Evolutionary conservation across 1,140 invertebrate species (phyloP).

Genomic region (Zophobas morio): DNA sequence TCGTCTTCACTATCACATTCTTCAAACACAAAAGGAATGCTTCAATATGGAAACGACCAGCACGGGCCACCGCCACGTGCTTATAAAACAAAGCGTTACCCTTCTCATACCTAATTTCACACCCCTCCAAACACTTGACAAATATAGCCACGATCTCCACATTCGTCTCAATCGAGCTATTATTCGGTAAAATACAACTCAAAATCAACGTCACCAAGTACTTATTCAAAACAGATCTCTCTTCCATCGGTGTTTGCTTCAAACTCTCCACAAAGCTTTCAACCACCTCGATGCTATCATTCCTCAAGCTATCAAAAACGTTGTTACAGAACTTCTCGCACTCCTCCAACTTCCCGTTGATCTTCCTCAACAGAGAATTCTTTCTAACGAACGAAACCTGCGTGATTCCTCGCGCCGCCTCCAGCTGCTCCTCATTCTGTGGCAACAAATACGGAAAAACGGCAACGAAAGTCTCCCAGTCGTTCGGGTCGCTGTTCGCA

Average conservation of each 20-base stretch:
- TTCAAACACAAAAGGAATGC: conserved; percentile 58
- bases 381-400: conserved; percentile 38
- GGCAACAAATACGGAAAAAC: conserved; percentile 76
- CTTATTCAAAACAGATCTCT: conserved; percentile 64
- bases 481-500: conserved; percentile 30
- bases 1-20: conserved; percentile 54
- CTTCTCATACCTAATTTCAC: conserved; percentile 63
- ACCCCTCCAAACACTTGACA: conserved; percentile 62
- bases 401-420: conserved; percentile 69
- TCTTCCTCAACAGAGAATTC: conserved; percentile 25
- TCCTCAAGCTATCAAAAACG: conserved; percentile 32
- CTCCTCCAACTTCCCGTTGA: conserved; percentile 61
- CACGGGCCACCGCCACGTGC: conserved; percentile 54
- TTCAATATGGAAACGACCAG: conserved; percentile 55
- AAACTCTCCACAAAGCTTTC: conserved; percentile 52
- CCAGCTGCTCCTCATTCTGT: conserved; percentile 67
- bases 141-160: conserved; percentile 66
- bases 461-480: conserved; percentile 66
- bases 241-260: conserved; percentile 64
- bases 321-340: conserved; percentile 43
- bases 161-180: conserved; percentile 40
- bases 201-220: conserved; percentile 52
- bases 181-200: conserved; percentile 48
- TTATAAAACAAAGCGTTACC: conserved; percentile 63
- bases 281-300: conserved; percentile 14